Percentiles rank a stretch among this genome's conserved stretches.
Evolutionary conservation across 2,797 vertebrate genomes (phyloP).

Genomic region (Adelosebastes latens): DNA sequence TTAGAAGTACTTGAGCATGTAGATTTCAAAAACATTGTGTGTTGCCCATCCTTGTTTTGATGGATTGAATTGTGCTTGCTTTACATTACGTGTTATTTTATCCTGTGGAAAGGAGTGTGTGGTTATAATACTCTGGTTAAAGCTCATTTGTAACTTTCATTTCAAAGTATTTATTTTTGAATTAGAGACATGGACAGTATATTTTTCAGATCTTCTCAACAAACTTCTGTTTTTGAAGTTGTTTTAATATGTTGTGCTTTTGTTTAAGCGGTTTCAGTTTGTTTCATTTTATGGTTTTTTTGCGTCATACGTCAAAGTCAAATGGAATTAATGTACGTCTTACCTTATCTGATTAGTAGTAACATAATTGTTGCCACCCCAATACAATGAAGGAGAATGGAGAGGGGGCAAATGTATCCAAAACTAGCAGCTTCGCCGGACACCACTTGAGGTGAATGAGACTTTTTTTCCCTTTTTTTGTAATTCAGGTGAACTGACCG

Average conservation of each 20-base stretch:
- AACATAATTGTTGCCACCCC: not conserved
- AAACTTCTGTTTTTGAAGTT: not conserved
- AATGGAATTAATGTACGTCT: not conserved
- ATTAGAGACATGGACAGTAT: slow-evolving; percentile 9
- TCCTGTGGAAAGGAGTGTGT: not conserved
- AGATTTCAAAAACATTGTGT: not conserved
- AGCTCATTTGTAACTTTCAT: slow-evolving; percentile 5
- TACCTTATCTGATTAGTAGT: not conserved
- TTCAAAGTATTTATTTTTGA: slow-evolving; percentile 66
- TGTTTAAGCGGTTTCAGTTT: not conserved
- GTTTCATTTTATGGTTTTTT: slow-evolving; percentile 6
- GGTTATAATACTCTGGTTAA: slow-evolving; percentile 28
- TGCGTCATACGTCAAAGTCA: not conserved
- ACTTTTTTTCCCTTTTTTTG: not conserved
- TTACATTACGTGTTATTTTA: not conserved
- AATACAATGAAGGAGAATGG: not conserved
- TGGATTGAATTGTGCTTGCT: not conserved
- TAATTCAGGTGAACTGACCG: not conserved
- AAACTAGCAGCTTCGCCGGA: not conserved
- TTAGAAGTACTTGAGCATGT: not conserved
- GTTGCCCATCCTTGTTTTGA: not conserved
- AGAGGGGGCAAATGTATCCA: not conserved
- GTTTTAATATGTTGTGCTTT: slow-evolving; percentile 3
- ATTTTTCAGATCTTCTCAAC: slow-evolving; percentile 45
- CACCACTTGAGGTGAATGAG: not conserved